Base-by-base conservation (phyloP, 2,797 vertebrate genomes). In the Sebastes aleutianus region DNA sequence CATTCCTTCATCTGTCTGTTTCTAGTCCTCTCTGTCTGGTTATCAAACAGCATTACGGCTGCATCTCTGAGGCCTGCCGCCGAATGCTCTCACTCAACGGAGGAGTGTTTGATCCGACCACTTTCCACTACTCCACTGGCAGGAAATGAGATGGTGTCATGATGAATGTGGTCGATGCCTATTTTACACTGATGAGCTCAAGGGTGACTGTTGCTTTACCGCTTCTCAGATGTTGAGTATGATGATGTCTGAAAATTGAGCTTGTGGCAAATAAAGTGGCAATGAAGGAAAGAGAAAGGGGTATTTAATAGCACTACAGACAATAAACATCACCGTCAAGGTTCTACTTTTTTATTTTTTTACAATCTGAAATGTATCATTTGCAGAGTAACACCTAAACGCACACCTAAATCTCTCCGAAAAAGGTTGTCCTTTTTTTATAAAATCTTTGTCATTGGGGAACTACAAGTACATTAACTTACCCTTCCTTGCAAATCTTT, bases 161-260 rank as follows among this genome's bases (percentile, higher is more conserved):
- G 85, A 90, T 81, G 79, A 86, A 87, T 87, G 85, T 81, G 87
- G 89, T 90, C 80, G 70, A 87, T 86, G 85, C n/a, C 90, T 78
- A n/a, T 87, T 91, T 89, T 76, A 88, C 83, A 79, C 74, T 87
- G 87, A 91, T 90, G 88, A 92, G 79, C 82, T 88, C 78, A 87
- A 68, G 67, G 81, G 84, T 83, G 82, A 80, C 84, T 43, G 68
- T 24, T 53, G 69, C 63, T 56, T 71, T 14, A 65, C 20, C 0
- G 32, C 80, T 93, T 87, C 82, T 79, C 82, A 87, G 84, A 90
- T 80, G 77, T 61, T 74, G 66, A 73, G 66, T 39, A 57, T 39
- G 74, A 87, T 77, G 72, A 70, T 66, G 66, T 83, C 59, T 70
- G 67, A 68, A 80, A 70, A 80, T 64, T 47, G 58, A 22, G 47